Base-by-base conservation (phyloP, 2,113 vertebrate genomes). In the Atrichornis clamosus region DNA sequence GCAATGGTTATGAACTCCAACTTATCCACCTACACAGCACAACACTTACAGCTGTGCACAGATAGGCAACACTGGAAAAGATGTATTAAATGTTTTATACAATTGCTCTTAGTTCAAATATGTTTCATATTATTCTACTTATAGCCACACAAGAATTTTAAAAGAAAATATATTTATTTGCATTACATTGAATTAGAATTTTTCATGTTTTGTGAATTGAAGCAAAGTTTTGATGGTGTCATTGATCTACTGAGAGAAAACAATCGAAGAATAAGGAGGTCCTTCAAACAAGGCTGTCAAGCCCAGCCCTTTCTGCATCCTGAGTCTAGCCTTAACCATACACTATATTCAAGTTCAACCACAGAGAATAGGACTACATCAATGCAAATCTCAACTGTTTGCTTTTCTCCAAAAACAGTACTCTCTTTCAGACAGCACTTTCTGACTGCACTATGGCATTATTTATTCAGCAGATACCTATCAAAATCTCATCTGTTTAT, bases 371-470 rank as follows among this genome's bases (percentile, higher is more conserved):
- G 28, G 17, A 42, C 15, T 37, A 30, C 8, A 4, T 18, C 23
- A 26, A 12, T 3, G 7, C 18, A 67, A 24, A 4, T 42, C 13
- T 62, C 52, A 59, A 9, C 20, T 10, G 5, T 11, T 37, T 21
- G 5, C 32, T 44, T 39, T 37, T 42, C 41, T 50, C 64, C 28
- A 44, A 35, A 60, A 1, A 17, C 4, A 4, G 11, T 6, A 9
- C 8, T 42, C 46, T 44, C 28, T 74, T 47, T 30, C 42, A 41
- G 20, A 21, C 7, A 33, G 11, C 6, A 9, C 24, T 62, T 80
- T 47, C n/a, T 37, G 30, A 69, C 4, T 11, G 21, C 37, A 7
- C 14, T 13, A 10, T 0, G 2, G 23, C 2, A 7, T 13, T 47
- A 70, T 37, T 80, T 35, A 37, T 15, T 15, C 41, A 73, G 49